Percentiles rank a stretch among this genome's conserved stretches.
Evolutionary conservation across 2,113 vertebrate species (phyloP).

Genomic region (Alexandromys fortis): DNA sequence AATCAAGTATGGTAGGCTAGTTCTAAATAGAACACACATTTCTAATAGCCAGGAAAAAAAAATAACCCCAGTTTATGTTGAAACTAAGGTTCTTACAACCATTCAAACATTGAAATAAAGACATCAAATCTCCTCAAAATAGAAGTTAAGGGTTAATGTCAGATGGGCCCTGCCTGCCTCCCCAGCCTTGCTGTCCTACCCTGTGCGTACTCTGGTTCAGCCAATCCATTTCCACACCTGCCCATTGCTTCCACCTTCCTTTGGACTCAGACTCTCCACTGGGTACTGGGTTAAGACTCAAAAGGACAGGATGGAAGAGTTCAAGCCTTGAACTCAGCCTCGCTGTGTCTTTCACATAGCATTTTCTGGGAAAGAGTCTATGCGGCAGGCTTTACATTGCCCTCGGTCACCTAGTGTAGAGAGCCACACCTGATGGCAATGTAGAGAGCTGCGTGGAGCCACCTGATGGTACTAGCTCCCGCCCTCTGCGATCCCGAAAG

Average conservation of each 20-base stretch:
- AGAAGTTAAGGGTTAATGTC: no score
- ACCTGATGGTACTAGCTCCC: no score
- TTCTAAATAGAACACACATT: not conserved
- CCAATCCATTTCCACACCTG: not conserved
- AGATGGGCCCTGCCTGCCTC: not conserved
- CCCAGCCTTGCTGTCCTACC: not conserved
- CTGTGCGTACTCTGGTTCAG: rapidly evolving
- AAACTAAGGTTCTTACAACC: not conserved
- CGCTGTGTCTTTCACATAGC: not conserved
- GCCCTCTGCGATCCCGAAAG: no score
- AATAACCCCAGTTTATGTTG: not conserved
- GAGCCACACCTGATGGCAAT: no score
- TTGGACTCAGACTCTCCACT: not conserved
- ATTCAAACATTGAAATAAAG: not conserved
- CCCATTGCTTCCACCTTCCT: not conserved
- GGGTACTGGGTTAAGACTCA: not conserved
- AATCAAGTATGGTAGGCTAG: not conserved
- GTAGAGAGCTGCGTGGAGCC: no score
- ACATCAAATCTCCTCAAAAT: not conserved
- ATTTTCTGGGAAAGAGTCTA: not conserved
- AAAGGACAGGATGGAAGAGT: not conserved
- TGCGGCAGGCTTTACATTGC: not conserved
- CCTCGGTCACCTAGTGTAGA: not conserved
- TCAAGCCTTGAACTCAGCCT: not conserved
- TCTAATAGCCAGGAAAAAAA: not conserved